Evolutionary conservation across 2,888 invertebrate genomes (phyloP).

Genomic region (Leptinotarsa rubiginosa): DNA sequence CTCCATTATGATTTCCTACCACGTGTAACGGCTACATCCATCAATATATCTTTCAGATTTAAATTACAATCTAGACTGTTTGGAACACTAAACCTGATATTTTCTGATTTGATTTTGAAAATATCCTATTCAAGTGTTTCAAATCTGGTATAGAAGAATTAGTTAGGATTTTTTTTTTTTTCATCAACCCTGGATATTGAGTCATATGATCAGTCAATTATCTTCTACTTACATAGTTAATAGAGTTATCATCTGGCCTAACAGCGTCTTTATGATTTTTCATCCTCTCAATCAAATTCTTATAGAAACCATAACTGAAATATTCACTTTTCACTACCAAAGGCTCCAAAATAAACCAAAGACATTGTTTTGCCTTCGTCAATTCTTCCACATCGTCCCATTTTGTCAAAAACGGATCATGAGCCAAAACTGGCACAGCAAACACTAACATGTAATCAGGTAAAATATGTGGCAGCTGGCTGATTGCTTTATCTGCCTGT

Average conservation of each 20-base stretch:
- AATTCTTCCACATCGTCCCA: conserved; percentile 83
- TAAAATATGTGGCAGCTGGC: conserved; percentile 87
- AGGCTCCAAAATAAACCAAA: conserved; percentile 96
- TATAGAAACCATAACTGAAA: conserved; percentile 95
- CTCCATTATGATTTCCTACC: too few relatives aligned
- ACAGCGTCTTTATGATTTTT: conserved; percentile 94
- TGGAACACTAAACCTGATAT: too few relatives aligned
- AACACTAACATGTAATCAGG: conserved; percentile 98
- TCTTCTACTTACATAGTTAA: conserved; percentile 79
- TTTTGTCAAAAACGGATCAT: conserved; percentile 85
- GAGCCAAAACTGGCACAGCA: conserved; percentile 95
- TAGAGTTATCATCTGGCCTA: conserved; percentile 82
- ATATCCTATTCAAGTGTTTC: neutral
- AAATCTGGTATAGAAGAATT: too few relatives aligned
- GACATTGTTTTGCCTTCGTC: conserved; percentile 83
- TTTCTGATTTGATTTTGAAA: too few relatives aligned
- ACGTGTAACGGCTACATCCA: too few relatives aligned
- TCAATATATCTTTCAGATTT: too few relatives aligned
- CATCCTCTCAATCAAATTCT: conserved; percentile 92
- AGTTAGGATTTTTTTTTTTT: too few relatives aligned
- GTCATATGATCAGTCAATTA: neutral
- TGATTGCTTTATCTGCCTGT: conserved; percentile 76
- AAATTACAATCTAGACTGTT: too few relatives aligned
- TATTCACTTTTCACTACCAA: conserved; percentile 92
- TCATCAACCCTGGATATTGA: too few relatives aligned